Evolutionary conservation across 2,888 invertebrate species (phyloP).

Genomic region (Polia nebulosa): DNA sequence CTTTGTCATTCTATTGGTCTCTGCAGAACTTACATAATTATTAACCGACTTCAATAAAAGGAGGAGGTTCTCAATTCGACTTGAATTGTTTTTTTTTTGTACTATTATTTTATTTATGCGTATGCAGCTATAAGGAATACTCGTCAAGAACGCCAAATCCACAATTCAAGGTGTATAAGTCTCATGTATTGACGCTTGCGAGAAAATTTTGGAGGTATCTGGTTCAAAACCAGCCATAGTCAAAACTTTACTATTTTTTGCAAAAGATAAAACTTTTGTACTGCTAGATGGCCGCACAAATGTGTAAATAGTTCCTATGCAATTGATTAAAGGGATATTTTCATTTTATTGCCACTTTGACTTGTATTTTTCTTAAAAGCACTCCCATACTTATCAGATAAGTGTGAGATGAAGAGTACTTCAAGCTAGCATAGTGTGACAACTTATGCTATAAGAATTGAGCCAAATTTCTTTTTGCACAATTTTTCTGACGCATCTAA

Average conservation of each 20-base stretch:
- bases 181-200: slow-evolving; percentile 22
- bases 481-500: neutral
- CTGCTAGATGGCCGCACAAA: too few species aligned
- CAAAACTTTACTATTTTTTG: too few species aligned
- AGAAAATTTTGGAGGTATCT: slow-evolving; percentile 55
- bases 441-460: neutral
- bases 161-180: slow-evolving; percentile 45
- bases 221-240: neutral
- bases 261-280: too few species aligned
- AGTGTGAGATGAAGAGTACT: too few species aligned
- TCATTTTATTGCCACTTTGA: neutral
- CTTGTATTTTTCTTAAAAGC: too few species aligned
- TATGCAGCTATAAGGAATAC: slow-evolving; percentile 57
- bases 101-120: slow-evolving; percentile 13
- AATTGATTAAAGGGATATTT: neutral
- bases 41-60: too few species aligned
- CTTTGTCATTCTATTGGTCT: neutral
- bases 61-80: too few species aligned
- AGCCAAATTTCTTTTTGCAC: neutral
- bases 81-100: too few species aligned
- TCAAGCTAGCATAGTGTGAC: neutral
- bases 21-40: neutral
- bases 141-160: slow-evolving; percentile 45
- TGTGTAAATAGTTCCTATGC: neutral
- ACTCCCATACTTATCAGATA: too few species aligned